These are phyloP conservation scores for Leptoclinus maculatus DNA, from an alignment of 2,797 vertebrate genomes.

Conservation along the genomic window DNA sequence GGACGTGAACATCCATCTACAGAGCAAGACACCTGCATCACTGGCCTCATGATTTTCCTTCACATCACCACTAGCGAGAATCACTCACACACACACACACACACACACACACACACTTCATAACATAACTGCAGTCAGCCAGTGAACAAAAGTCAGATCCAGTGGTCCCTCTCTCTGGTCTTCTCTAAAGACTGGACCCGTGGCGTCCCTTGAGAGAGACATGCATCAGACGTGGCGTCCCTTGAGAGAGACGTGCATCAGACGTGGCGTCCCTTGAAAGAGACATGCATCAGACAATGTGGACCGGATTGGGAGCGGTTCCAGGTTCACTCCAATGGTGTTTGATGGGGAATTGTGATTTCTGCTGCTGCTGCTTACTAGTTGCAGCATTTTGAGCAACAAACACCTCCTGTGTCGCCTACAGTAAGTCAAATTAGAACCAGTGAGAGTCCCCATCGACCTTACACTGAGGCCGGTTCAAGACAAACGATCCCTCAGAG, in stretches of 20 bases:
- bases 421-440: neutral
- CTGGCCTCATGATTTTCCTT: slow-evolving; percentile 54
- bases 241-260: slow-evolving; percentile 17
- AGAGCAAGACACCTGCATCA: slow-evolving; percentile 57
- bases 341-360: neutral
- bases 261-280: slow-evolving; percentile 7
- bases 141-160: neutral
- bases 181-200: slow-evolving; percentile 2
- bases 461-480: neutral
- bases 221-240: slow-evolving; percentile 7
- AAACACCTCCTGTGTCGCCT: neutral
- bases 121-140: neutral
- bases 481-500: neutral
- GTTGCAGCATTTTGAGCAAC: neutral
- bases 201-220: slow-evolving; percentile 4
- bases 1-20: slow-evolving; percentile 54
- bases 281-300: slow-evolving; percentile 20
- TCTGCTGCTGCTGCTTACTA: neutral
- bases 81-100: slow-evolving; percentile 22
- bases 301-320: neutral
- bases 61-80: slow-evolving; percentile 34
- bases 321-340: neutral
- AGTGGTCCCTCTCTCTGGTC: neutral
- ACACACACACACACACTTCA: neutral
- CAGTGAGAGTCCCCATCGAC: neutral